phyloP scores from a whole-genome alignment of 1,140 invertebrate genomes.

The Lucilia sericata region DNA sequence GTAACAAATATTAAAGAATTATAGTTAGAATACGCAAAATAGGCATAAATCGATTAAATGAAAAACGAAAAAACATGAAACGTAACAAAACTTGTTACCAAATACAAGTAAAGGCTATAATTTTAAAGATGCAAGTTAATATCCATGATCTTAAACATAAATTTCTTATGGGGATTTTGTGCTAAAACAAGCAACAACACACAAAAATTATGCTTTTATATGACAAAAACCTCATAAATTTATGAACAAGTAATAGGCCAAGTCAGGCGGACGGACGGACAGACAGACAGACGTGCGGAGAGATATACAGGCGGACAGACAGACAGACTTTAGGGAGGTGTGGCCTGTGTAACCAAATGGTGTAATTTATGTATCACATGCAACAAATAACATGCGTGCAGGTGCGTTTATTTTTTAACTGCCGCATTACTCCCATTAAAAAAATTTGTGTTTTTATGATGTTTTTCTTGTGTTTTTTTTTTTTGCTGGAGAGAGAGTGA shows the following conservation, averaged over 20 bases:
- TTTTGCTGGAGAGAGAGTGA: background rate
- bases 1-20: too few relatives aligned
- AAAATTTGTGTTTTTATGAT: background rate
- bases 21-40: background rate
- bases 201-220: slow-evolving; percentile 34
- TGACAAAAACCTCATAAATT: slow-evolving; percentile 34
- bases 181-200: background rate
- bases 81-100: slow-evolving; percentile 11
- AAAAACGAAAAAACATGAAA: background rate
- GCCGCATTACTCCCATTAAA: slow-evolving; percentile 8
- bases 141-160: slow-evolving; percentile 24
- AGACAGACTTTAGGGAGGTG: background rate
- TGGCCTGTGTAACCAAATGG: slow-evolving; percentile 40
- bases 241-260: too few relatives aligned
- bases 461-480: slow-evolving; percentile 5
- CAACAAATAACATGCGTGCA: slow-evolving; percentile 32
- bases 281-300: background rate
- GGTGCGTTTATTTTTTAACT: slow-evolving; percentile 30
- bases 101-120: background rate
- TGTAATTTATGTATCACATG: slow-evolving; percentile 39
- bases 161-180: background rate
- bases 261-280: background rate
- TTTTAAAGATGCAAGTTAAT: background rate
- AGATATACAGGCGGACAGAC: background rate
- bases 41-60: background rate